phyloP scores from a whole-genome alignment of 2,888 invertebrate genomes.

The Bruchidius siliquastri region DNA sequence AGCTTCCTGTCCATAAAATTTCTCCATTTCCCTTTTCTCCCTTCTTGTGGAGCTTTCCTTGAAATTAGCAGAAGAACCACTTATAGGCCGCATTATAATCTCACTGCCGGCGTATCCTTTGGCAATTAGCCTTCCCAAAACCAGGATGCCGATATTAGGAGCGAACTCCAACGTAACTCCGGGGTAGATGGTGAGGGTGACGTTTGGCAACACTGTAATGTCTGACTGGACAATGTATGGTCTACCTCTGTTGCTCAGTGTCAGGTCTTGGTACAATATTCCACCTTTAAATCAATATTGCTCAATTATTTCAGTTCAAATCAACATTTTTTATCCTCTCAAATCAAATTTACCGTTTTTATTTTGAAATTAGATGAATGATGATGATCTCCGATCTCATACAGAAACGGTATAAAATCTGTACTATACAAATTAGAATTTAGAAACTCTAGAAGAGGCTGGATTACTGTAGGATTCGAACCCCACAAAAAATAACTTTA shows the following conservation, averaged over 20 bases:
- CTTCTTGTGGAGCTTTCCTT: conserved; percentile 31
- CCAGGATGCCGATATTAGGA: conserved; percentile 92
- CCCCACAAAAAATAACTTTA: too few species aligned
- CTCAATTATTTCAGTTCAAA: too few species aligned
- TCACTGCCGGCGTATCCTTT: conserved; percentile 71
- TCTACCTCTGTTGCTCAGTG: conserved; percentile 52
- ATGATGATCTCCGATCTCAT: too few species aligned
- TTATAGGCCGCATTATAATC: conserved; percentile 71
- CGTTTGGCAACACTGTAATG: conserved; percentile 94
- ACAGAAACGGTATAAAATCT: too few species aligned
- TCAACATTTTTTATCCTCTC: too few species aligned
- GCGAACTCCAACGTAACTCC: conserved; percentile 91
- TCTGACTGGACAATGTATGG: conserved; percentile 84
- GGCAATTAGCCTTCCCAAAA: conserved; percentile 85
- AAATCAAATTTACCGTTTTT: too few species aligned
- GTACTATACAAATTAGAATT: too few species aligned
- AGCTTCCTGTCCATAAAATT: conserved; percentile 53
- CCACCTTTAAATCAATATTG: conserved; percentile 51
- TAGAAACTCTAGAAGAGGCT: too few species aligned
- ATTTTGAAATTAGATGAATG: too few species aligned
- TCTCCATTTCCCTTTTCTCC: conserved; percentile 41
- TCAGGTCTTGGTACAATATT: conserved; percentile 63
- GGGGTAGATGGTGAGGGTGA: conserved; percentile 77
- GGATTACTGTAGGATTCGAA: too few species aligned
- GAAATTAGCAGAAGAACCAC: conserved; percentile 35